These are phyloP conservation scores for Sinosuthora webbiana DNA, from an alignment of 2,113 vertebrate species.

Conservation along the genomic window DNA sequence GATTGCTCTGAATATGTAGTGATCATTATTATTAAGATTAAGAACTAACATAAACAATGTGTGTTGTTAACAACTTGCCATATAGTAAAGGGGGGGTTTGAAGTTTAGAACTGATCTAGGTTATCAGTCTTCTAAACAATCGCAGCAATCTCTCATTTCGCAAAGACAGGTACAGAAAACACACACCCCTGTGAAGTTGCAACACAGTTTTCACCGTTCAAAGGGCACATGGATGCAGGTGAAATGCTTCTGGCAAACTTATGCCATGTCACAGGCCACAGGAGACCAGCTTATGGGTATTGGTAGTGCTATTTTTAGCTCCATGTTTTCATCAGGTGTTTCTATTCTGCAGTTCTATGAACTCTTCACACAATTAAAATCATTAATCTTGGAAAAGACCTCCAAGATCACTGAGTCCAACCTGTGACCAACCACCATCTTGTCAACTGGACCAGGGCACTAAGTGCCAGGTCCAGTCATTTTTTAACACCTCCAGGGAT, in stretches of 20 bases:
- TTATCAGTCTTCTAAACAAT: background rate
- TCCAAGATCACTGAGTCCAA: background rate
- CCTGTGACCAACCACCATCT: background rate
- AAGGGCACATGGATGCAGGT: background rate
- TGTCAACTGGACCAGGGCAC: background rate
- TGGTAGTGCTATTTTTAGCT: background rate
- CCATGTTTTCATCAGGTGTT: background rate
- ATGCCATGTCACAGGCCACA: fast-evolving
- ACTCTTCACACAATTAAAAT: background rate
- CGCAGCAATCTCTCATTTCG: background rate
- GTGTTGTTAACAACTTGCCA: background rate
- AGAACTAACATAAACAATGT: background rate
- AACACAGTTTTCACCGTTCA: background rate
- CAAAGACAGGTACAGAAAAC: background rate
- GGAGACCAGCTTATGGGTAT: background rate
- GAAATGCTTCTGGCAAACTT: background rate
- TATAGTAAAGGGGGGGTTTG: fast-evolving
- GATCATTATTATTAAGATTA: background rate
- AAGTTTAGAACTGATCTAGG: background rate
- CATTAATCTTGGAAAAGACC: background rate
- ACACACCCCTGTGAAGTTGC: fast-evolving
- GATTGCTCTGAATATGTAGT: background rate
- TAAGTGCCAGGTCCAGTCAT: background rate
- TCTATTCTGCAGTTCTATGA: background rate
- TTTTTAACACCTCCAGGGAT: background rate